These are phyloP conservation scores for Mionectes macconnelli DNA, from an alignment of 2,113 vertebrate genomes.

Conservation along the genomic window DNA sequence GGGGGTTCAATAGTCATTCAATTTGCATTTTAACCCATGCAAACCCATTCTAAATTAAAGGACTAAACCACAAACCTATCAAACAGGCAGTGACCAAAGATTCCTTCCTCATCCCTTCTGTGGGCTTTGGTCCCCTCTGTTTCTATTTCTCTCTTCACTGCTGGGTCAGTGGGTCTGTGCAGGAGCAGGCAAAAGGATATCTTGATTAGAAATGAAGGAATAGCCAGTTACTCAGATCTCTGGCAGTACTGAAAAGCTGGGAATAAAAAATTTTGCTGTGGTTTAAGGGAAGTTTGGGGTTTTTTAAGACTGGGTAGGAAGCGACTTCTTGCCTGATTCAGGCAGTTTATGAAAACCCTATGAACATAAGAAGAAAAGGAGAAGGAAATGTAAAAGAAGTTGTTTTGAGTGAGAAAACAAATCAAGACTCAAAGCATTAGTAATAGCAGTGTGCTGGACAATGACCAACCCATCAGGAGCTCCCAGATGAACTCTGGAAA, in stretches of 20 bases:
- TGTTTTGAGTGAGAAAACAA: background rate
- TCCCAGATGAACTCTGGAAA: background rate
- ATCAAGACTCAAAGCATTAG: background rate
- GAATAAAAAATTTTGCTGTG: background rate
- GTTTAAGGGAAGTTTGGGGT: background rate
- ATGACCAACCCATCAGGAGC: too few species aligned
- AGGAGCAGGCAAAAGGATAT: background rate
- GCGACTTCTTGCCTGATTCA: background rate
- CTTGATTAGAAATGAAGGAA: background rate
- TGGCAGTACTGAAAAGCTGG: background rate
- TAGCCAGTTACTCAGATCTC: background rate
- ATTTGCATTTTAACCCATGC: background rate
- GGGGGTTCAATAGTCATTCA: background rate
- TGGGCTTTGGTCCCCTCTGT: background rate
- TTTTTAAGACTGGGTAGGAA: background rate
- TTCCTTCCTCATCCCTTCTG: background rate
- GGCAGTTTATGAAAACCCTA: background rate
- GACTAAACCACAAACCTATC: rapidly evolving
- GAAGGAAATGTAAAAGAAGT: background rate
- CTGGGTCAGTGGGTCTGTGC: background rate
- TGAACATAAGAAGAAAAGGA: background rate
- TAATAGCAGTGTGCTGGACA: background rate
- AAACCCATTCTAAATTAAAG: background rate
- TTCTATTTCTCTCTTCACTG: background rate
- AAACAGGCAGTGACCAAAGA: background rate